A percentile compares a stretch with the other conserved stretches of the same genome.
Evolutionary conservation across 1,140 invertebrate genomes (phyloP).

Genomic region (Macrosteles quadrilineatus): DNA sequence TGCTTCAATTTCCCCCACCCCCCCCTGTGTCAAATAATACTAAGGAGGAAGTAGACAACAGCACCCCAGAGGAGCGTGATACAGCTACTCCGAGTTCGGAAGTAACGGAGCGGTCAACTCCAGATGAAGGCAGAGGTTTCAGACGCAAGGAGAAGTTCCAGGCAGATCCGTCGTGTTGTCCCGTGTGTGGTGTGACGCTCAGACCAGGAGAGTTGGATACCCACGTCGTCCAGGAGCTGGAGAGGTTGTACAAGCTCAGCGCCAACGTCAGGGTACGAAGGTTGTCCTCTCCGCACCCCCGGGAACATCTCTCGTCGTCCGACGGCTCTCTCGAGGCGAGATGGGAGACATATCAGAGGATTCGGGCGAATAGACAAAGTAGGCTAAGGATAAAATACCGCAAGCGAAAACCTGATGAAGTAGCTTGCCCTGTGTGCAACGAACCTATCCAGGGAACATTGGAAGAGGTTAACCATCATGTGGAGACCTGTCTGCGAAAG

Average conservation of each 20-base stretch:
- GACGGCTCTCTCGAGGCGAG: slow-evolving; percentile 68
- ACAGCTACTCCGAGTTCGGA: slow-evolving; percentile 58
- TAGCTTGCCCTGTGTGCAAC: slow-evolving; percentile 75
- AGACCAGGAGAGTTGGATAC: slow-evolving; percentile 70
- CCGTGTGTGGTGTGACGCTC: slow-evolving; percentile 76
- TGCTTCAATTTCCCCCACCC: slow-evolving; percentile 52
- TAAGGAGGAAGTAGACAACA: slow-evolving; percentile 45
- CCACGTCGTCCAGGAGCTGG: slow-evolving; percentile 74
- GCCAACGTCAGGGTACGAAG: slow-evolving; percentile 51
- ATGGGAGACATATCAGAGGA: slow-evolving; percentile 83
- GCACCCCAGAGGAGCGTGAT: slow-evolving; percentile 55
- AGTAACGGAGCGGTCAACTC: slow-evolving; percentile 58
- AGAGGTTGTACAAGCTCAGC: slow-evolving; percentile 69
- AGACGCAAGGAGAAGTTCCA: slow-evolving; percentile 51
- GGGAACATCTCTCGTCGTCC: slow-evolving; percentile 49
- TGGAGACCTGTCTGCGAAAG: slow-evolving; percentile 68
- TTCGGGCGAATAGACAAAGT: slow-evolving; percentile 77
- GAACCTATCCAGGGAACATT: slow-evolving; percentile 60
- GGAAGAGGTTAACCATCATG: slow-evolving; percentile 75
- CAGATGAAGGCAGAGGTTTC: slow-evolving; percentile 56
- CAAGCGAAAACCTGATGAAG: slow-evolving; percentile 69
- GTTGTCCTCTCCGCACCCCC: slow-evolving; percentile 46
- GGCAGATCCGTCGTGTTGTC: slow-evolving; percentile 67
- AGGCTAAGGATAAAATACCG: slow-evolving; percentile 63
- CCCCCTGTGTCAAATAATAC: slow-evolving; percentile 37